Evolutionary conservation across 2,113 vertebrate genomes (phyloP), one percentile per base, ranked within the genome.

Genomic region (Syrmaticus mikado): DNA sequence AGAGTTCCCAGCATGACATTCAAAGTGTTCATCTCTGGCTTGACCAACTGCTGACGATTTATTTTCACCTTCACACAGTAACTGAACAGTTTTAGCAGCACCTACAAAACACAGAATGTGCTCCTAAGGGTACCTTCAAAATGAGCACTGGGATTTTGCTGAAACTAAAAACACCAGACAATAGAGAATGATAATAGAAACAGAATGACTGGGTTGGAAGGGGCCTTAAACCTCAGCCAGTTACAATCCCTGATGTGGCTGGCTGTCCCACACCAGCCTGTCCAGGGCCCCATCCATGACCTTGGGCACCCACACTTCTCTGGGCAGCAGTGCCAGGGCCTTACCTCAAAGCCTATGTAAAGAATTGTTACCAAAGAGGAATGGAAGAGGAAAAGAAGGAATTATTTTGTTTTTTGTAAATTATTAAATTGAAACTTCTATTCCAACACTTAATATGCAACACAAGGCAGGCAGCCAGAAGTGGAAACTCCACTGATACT

Each of bases 11-110:
- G 97, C 99, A 99, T 99, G 95, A 99, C 99, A 17, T 99, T 99
- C 90, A 99, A 94, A 3, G 99, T 99, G 98, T 99, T 99, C 99
- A 99, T 99, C 97, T 99, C 99, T 2, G 99, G 99, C 93, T 98
- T 99, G 89, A 99, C 99, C 81, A 99, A 94, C 96, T 99, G 99
- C 92, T 99, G 99, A 66, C 99, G 97, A 86, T 99, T 99, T 92
- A 99, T 98, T 96, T 99, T 99, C 96, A 99, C 99, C 93, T 99
- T 99, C 85, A 99, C 99, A 21, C 99, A 99, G 92, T 99, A 99
- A 97, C 99, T 99, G 75, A 99, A 99, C 70, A 99, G 96, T 92
- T 99, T 99, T 60, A 99, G 96, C 80, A 99, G 97, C 89, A 99
- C 99, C 99, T 99, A 85, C 6, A 50, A 77, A 83, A 93, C 1